Conservation (phyloP, 1,140 invertebrate genomes). For the Chrysopa pallens region DNA sequence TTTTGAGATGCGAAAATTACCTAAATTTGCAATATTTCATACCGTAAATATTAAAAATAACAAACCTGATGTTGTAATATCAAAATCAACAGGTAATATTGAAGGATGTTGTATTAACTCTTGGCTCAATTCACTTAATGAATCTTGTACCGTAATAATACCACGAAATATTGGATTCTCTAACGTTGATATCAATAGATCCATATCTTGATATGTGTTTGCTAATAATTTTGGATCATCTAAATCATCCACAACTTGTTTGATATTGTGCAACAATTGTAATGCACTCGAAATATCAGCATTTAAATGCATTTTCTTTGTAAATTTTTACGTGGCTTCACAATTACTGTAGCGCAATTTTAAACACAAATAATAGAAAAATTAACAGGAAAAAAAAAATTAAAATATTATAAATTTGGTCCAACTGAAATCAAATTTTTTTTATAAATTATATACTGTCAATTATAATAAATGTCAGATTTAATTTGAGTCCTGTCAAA, state of each 20-base stretch:
- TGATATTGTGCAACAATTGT: slow-evolving; percentile 60
- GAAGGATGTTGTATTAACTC: slow-evolving; percentile 77
- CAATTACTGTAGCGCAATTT: too few species aligned
- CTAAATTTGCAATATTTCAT: too few species aligned
- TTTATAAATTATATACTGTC: too few species aligned
- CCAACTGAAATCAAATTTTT: too few species aligned
- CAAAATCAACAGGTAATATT: slow-evolving; percentile 79
- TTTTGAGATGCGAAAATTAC: too few species aligned
- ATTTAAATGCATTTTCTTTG: slow-evolving; percentile 18
- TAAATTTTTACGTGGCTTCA: too few species aligned
- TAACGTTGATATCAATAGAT: slow-evolving; percentile 68
- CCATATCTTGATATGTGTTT: slow-evolving; percentile 67
- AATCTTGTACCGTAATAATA: slow-evolving; percentile 83
- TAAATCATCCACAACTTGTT: slow-evolving; percentile 49
- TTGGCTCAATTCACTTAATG: slow-evolving; percentile 56
- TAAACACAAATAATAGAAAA: too few species aligned
- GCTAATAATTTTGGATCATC: slow-evolving; percentile 53
- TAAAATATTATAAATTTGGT: too few species aligned
- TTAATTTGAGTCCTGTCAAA: too few species aligned
- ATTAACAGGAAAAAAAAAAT: too few species aligned
- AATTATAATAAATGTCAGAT: too few species aligned
- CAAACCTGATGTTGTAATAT: slow-evolving; percentile 57
- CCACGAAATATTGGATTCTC: slow-evolving; percentile 85
- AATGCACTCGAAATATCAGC: slow-evolving; percentile 52
- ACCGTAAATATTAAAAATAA: too few species aligned